Evolutionary conservation across 2,888 invertebrate genomes (phyloP).

Genomic region (Philonicus albiceps): DNA sequence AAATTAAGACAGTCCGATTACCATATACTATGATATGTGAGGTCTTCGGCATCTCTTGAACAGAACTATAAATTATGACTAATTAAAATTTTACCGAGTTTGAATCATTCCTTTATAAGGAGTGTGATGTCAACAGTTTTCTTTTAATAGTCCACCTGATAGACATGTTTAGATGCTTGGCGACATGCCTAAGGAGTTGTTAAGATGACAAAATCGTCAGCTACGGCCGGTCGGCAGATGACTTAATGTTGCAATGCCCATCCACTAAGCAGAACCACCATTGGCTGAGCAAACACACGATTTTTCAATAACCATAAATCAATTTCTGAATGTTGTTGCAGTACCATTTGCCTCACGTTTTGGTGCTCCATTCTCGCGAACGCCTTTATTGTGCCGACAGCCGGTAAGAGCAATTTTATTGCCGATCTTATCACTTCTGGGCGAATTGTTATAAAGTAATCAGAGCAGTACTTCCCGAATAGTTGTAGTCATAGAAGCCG

Average conservation of each 20-base stretch:
- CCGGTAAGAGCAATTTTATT: background rate
- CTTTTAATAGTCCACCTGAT: background rate
- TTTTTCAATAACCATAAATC: slow-evolving; percentile 29
- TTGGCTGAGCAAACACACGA: slow-evolving; percentile 21
- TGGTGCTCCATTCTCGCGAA: background rate
- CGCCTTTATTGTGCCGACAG: slow-evolving; percentile 20
- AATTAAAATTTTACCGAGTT: background rate
- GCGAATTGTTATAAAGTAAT: slow-evolving; percentile 17
- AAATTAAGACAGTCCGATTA: slow-evolving; percentile 12
- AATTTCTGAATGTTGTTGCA: slow-evolving; percentile 10
- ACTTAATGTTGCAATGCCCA: slow-evolving; percentile 7
- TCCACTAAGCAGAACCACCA: background rate
- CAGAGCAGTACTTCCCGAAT: background rate
- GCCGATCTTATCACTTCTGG: slow-evolving; percentile 6
- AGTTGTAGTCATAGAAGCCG: background rate
- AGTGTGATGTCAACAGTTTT: slow-evolving; percentile 6
- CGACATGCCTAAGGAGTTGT: background rate
- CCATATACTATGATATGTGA: slow-evolving; percentile 24
- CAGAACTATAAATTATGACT: slow-evolving; percentile 16
- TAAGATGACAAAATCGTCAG: slow-evolving; percentile 1
- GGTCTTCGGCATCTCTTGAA: background rate
- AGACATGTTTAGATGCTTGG: background rate
- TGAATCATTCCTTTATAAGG: background rate
- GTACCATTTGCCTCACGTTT: slow-evolving; percentile 18
- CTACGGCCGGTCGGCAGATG: background rate